Evolutionary conservation across 2,888 invertebrate species (phyloP), one percentile per base, ranked within the genome.

Genomic region (Acrobasis suavella): DNA sequence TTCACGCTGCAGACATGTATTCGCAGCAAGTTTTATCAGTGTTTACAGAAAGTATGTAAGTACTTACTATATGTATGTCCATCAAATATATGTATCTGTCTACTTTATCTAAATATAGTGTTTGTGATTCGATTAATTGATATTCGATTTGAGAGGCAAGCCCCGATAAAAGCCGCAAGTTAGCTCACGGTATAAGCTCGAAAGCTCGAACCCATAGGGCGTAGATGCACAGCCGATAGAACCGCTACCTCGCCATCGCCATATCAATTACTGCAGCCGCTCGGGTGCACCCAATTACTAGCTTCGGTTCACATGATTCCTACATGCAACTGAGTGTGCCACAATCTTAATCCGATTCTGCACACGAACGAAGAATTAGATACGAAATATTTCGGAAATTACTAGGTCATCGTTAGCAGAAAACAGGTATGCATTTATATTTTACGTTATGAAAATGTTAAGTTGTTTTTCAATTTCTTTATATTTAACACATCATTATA

Each of bases 211-310:
- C 22, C 39, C 72, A 72, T 72, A 88, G 88, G 87, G 85, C 83
- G 85, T 83, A 79, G 78, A 79, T 81, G 82, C 81, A 83, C 80
- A 82, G 72, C 73, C 74, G 80, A 79, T 80, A 84, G 81, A 85
- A 89, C 91, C 91, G 91, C 90, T 91, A 91, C 77, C 76, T 81
- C 79, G 80, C 83, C 81, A 80, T 81, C 79, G 80, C 83, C 81
- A 80, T 89, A 90, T 91, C 89, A 91, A 91, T 91, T 91, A 91
- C 89, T 77, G 82, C 80, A 79, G 78, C 77, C 85, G 88, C 85
- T 89, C 84, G 81, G 85, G 78, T 89, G 88, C 87, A 85, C 87
- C 87, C 89, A 89, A 90, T 91, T 89, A 91, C 86, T 82, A 81
- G 83, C 83, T 84, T 82, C 83, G 81, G 81, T 88, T 87, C 87